These are phyloP conservation scores for Cyanoderma ruficeps DNA, from an alignment of 2,113 vertebrate species.

Conservation along the genomic window DNA sequence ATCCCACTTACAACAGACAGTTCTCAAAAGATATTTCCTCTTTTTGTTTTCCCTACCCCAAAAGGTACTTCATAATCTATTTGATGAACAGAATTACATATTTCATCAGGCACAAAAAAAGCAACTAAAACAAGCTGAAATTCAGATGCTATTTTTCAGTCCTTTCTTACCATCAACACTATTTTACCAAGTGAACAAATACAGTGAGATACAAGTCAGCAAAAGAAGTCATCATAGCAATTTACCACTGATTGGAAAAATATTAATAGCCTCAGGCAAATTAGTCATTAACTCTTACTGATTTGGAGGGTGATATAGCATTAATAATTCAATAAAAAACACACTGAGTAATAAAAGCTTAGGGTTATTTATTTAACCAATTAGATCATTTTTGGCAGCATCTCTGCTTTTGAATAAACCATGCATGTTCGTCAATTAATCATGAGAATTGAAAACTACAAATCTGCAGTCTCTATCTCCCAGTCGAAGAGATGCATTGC, in stretches of 20 bases:
- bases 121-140: not conserved
- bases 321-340: constrained; percentile 69
- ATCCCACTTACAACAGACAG: not conserved
- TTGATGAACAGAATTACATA: not conserved
- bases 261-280: constrained; percentile 57
- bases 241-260: constrained; percentile 51
- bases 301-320: constrained; percentile 27
- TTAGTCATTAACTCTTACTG: constrained; percentile 56
- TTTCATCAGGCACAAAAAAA: not conserved
- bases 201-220: not conserved
- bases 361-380: constrained; percentile 74
- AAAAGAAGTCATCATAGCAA: constrained; percentile 23
- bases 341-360: constrained; percentile 48
- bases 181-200: constrained; percentile 11
- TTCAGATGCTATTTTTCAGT: not conserved
- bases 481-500: not conserved
- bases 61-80: not conserved
- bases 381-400: constrained; percentile 63
- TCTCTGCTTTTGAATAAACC: constrained; percentile 49
- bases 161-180: not conserved
- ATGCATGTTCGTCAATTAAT: constrained; percentile 58
- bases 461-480: constrained; percentile 9
- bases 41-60: not conserved
- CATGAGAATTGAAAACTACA: constrained; percentile 43
- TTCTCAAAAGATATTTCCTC: not conserved